Evolutionary conservation across 2,888 invertebrate species (phyloP).

Genomic region (Aricia artaxerxes): DNA sequence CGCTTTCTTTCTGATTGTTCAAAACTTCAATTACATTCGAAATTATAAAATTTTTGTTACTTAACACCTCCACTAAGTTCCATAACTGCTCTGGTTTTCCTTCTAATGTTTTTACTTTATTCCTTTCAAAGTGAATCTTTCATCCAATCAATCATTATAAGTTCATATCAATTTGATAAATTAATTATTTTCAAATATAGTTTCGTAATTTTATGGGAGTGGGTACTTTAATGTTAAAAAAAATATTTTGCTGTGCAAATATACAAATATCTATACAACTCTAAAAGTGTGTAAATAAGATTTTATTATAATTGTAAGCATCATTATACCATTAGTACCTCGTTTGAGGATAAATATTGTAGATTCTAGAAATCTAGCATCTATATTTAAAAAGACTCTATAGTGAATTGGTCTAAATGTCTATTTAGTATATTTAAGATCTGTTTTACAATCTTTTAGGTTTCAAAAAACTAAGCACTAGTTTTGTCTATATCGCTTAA

Average conservation of each 20-base stretch:
- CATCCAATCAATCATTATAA: too few relatives aligned
- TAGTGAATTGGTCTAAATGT: background rate
- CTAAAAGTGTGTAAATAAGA: conserved; percentile 27
- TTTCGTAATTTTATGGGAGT: too few relatives aligned
- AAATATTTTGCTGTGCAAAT: background rate
- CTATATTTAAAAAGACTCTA: conserved; percentile 15
- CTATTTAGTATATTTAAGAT: background rate
- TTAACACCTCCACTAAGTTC: too few relatives aligned
- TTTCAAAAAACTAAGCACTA: background rate
- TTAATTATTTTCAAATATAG: too few relatives aligned
- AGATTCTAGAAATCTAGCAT: conserved; percentile 9
- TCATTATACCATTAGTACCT: conserved; percentile 10
- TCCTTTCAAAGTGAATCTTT: too few relatives aligned
- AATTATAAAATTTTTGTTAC: too few relatives aligned
- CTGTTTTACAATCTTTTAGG: background rate
- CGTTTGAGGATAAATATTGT: background rate
- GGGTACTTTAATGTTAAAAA: background rate
- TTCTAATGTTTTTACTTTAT: too few relatives aligned
- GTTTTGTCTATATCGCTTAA: background rate
- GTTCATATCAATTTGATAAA: too few relatives aligned
- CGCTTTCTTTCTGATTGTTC: too few relatives aligned
- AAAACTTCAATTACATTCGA: too few relatives aligned
- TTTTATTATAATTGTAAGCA: conserved; percentile 28
- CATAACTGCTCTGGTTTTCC: too few relatives aligned
- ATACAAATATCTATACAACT: conserved; percentile 21